Percentiles rank a stretch among this genome's conserved stretches.
These are phyloP conservation scores for Tragelaphus oryx DNA, from an alignment of 2,797 vertebrate species.

Conservation along the genomic window DNA sequence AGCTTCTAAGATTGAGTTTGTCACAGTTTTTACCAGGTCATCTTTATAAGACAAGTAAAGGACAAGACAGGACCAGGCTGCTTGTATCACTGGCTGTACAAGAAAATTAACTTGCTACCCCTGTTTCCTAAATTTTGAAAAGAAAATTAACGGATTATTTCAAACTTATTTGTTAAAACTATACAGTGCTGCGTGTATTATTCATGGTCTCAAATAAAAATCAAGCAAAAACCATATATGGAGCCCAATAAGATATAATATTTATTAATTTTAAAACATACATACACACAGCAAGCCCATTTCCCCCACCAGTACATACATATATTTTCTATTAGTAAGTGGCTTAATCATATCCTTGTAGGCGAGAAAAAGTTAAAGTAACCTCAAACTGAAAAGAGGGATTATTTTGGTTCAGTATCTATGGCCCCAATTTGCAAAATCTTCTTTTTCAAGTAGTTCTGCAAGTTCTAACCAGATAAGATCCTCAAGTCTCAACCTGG, in stretches of 20 bases:
- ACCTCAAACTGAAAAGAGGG: neutral
- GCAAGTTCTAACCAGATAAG: conserved; percentile 30
- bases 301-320: neutral
- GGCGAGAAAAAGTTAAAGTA: conserved; percentile 6
- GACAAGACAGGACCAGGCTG: neutral
- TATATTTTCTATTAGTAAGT: conserved; percentile 18
- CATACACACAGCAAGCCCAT: conserved; percentile 19
- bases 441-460: neutral
- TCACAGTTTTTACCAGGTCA: neutral
- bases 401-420: conserved; percentile 27
- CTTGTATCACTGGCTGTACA: neutral
- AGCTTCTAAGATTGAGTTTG: neutral
- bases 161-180: conserved; percentile 2
- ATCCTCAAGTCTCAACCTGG: neutral
- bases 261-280: conserved; percentile 61
- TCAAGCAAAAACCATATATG: conserved; percentile 42
- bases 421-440: neutral
- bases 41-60: neutral
- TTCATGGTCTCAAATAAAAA: conserved; percentile 23
- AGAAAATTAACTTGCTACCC: neutral
- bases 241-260: conserved; percentile 31
- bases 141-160: conserved; percentile 30
- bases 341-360: neutral
- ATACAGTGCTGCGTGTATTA: neutral
- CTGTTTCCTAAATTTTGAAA: neutral